These are phyloP conservation scores for Drosophila percnosoma DNA, from an alignment of 2,888 invertebrate genomes.

Conservation along the genomic window DNA sequence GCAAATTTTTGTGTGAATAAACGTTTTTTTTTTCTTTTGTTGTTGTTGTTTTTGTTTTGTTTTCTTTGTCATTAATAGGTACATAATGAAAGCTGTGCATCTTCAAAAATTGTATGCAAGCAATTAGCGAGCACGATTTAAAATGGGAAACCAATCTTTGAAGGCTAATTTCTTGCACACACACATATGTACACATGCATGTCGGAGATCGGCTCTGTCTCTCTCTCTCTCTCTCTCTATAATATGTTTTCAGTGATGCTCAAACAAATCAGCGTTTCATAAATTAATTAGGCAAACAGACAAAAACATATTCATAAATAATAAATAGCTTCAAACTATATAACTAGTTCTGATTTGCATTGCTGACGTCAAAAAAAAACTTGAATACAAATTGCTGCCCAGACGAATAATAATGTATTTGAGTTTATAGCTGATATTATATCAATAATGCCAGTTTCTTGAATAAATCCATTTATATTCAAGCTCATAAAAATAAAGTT, in stretches of 20 bases:
- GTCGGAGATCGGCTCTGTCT: neutral
- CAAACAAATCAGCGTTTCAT: neutral
- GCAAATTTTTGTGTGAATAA: conserved; percentile 56
- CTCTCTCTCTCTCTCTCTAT: neutral
- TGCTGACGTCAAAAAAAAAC: conserved; percentile 13
- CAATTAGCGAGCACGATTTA: conserved; percentile 60
- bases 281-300: neutral
- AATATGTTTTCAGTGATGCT: conserved; percentile 6
- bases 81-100: conserved; percentile 76
- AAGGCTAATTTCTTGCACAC: conserved; percentile 61
- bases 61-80: conserved; percentile 70
- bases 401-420: neutral
- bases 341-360: conserved; percentile 22
- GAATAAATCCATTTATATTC: neutral
- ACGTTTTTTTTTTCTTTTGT: conserved; percentile 37
- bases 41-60: conserved; percentile 47
- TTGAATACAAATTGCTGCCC: neutral
- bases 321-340: neutral
- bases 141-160: conserved; percentile 83
- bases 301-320: neutral
- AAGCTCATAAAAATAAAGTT: neutral
- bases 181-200: neutral
- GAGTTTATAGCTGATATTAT: neutral
- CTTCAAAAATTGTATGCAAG: conserved; percentile 55
- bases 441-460: neutral